A percentile compares a stretch with the other conserved stretches of the same genome.
Conservation (phyloP, 2,888 invertebrate genomes). For the Psylliodes chrysocephalus region DNA sequence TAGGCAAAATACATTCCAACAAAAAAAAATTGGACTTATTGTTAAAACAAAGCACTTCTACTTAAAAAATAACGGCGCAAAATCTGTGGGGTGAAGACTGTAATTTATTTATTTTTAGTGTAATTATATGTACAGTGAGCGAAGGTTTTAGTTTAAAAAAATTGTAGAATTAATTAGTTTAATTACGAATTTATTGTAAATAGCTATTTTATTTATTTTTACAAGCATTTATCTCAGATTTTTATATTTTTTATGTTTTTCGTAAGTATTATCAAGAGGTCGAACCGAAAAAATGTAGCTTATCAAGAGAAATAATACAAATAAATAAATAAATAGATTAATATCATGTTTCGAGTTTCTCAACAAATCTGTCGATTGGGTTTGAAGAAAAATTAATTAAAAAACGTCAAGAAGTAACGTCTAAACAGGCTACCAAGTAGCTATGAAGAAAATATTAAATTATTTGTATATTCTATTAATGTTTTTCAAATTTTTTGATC, state of each 20-base stretch:
- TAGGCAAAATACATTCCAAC: slow-evolving; percentile 6
- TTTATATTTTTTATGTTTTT: neutral
- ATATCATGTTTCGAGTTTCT: too few species aligned
- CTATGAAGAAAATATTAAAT: too few species aligned
- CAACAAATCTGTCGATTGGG: too few species aligned
- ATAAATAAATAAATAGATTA: too few species aligned
- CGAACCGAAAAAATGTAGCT: neutral
- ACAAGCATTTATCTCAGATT: slow-evolving; percentile 41
- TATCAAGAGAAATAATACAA: too few species aligned
- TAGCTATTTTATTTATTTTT: slow-evolving; percentile 42
- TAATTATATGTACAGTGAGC: slow-evolving; percentile 34
- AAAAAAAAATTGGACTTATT: slow-evolving; percentile 4
- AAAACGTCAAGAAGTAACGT: too few species aligned
- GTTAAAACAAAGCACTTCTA: slow-evolving; percentile 2
- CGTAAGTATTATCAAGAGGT: neutral
- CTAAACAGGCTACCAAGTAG: too few species aligned
- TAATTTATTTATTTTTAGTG: slow-evolving; percentile 32
- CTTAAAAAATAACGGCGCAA: slow-evolving; percentile 5
- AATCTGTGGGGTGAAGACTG: slow-evolving; percentile 32
- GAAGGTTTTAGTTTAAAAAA: slow-evolving; percentile 34
- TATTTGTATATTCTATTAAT: too few species aligned
- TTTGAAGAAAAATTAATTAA: too few species aligned
- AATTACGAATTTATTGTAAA: slow-evolving; percentile 34
- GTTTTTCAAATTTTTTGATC: too few species aligned
- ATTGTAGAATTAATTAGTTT: slow-evolving; percentile 31